A percentile compares a stretch with the other conserved stretches of the same genome.
Conservation (phyloP, 2,113 vertebrate species). For the Arvicanthis niloticus region DNA sequence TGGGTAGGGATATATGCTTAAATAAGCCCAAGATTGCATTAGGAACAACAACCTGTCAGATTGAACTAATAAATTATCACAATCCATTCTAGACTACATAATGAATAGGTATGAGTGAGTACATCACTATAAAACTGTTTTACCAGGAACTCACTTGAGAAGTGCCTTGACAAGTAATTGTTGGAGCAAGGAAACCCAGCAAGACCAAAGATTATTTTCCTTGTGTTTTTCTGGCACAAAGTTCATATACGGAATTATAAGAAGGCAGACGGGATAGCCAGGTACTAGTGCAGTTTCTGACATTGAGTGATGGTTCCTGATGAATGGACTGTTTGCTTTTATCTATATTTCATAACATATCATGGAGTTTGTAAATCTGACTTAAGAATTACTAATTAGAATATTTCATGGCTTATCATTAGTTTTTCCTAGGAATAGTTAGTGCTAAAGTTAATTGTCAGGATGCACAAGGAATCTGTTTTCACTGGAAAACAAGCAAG, state of each 20-base stretch:
- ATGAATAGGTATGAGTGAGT: neutral
- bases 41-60: neutral
- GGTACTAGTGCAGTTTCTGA: neutral
- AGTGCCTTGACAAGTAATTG: no score
- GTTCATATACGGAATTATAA: neutral
- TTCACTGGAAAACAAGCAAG: neutral
- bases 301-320: neutral
- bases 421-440: neutral
- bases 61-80: neutral
- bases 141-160: neutral
- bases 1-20: fast-evolving
- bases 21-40: neutral
- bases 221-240: fast-evolving
- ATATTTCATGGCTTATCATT: neutral
- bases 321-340: neutral
- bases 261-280: neutral
- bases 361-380: neutral
- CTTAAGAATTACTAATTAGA: neutral
- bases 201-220: neutral
- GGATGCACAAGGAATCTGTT: neutral
- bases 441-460: neutral
- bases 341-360: neutral
- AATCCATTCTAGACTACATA: neutral
- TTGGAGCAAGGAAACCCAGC: neutral
- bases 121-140: neutral